Evolutionary conservation across 2,797 vertebrate species (phyloP).

Genomic region (Schizopygopsis pylzovi): DNA sequence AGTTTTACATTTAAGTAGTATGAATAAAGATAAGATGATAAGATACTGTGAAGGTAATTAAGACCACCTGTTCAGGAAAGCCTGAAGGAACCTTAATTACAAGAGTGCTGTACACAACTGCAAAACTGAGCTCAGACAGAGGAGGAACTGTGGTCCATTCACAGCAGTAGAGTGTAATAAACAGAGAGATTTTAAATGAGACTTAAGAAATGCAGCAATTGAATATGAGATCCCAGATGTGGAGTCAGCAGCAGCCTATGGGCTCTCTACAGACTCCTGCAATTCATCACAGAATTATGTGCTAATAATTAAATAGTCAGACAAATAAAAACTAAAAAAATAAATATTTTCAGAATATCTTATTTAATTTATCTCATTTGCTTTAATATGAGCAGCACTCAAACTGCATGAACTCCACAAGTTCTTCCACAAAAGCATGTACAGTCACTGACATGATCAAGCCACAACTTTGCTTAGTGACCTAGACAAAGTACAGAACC

Average conservation of each 20-base stretch:
- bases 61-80: constrained; percentile 59
- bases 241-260: constrained; percentile 19
- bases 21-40: constrained; percentile 39
- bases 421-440: too few relatives aligned
- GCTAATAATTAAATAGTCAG: neutral
- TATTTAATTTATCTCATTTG: neutral
- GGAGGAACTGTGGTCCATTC: constrained; percentile 32
- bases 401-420: neutral
- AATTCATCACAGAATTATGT: constrained; percentile 24
- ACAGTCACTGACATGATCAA: neutral
- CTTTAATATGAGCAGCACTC: neutral
- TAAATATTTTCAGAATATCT: neutral
- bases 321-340: neutral
- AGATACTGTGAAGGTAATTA: constrained; percentile 50
- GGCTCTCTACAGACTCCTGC: constrained; percentile 18
- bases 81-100: constrained; percentile 57
- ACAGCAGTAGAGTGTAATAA: constrained; percentile 40
- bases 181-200: constrained; percentile 34
- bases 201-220: constrained; percentile 43
- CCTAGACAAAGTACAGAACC: neutral
- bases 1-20: neutral
- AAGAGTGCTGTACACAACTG: constrained; percentile 37
- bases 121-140: constrained; percentile 26
- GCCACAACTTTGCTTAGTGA: neutral
- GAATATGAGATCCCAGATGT: constrained; percentile 7